phyloP scores from a whole-genome alignment of 2,797 vertebrate genomes.

The Sebastes itinus region DNA sequence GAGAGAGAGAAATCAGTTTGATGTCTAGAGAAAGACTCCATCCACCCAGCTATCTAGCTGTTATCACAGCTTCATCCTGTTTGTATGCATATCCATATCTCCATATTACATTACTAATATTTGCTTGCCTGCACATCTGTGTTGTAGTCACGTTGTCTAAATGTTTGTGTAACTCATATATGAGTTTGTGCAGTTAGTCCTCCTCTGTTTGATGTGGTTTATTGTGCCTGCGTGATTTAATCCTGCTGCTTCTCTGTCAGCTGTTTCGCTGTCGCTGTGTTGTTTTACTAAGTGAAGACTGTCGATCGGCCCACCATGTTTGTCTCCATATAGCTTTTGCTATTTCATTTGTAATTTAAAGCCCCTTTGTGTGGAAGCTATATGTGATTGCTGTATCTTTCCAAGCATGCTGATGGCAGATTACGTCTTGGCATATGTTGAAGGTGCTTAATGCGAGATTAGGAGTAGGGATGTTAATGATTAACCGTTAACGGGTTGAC shows the following conservation, averaged over 20 bases:
- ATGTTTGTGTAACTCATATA: constrained; percentile 3
- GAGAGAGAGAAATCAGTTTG: background rate
- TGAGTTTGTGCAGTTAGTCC: background rate
- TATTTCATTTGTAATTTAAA: background rate
- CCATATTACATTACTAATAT: background rate
- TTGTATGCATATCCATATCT: background rate
- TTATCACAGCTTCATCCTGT: background rate
- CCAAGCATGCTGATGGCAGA: background rate
- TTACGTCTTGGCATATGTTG: background rate
- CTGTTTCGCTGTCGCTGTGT: background rate
- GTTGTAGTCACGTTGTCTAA: background rate
- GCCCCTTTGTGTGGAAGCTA: background rate
- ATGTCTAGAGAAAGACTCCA: background rate
- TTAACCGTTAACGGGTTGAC: no score
- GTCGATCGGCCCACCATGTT: background rate
- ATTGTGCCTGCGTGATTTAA: background rate
- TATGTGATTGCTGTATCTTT: background rate
- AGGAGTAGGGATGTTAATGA: no score
- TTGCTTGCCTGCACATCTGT: background rate
- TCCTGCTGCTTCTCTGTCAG: background rate
- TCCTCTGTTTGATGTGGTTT: background rate
- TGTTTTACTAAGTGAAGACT: background rate
- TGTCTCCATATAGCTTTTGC: background rate
- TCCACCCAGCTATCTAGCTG: background rate
- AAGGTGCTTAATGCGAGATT: background rate